Base-by-base conservation (phyloP, 2,888 invertebrate genomes). In the Phyllotreta striolata region DNA sequence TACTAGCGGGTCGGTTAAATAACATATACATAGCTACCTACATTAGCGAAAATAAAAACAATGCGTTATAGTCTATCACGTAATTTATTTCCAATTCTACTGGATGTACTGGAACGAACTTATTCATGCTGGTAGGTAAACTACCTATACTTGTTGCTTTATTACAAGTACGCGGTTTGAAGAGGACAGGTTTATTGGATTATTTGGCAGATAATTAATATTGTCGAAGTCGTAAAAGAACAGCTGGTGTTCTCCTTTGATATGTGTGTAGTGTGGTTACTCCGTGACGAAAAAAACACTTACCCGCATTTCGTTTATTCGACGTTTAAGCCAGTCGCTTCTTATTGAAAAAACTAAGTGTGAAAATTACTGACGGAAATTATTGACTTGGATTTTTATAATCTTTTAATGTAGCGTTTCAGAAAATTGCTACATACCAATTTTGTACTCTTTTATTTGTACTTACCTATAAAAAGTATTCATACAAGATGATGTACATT, bases 171-270 rank as follows among this genome's bases (percentile, higher is more conserved):
- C 24, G 59, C 41, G 59, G 59, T 59, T 41, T 34, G 51, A 41
- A 51, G 51, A 59, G 49, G 59, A 59, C 59, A 59, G 59, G 49
- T 59, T 51, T 38, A 59, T 59, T 51, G 35, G 51, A 51, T 59
- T 59, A 59, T 59, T 59, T 41, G 14, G 57, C 47, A 12, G 8
- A 59, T 35, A 59, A 59, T 59, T 59, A 51, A 59, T 59, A 59
- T 59, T 51, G 57, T 57, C 34, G 34, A 59, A 47, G 40, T 51
- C 59, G 51, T 59, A 59, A 59, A 59, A 59, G 41, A 59, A 39
- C 59, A 59, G 51, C 40, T 59, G 59, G 49, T 57, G 46, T 57
- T 41, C 34, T 58, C 38, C 6, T 13, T 51, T 10, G 13, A 34
- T 58, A 14, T 49, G 46, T 58, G 49, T 51, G 59, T 38, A 52